Base-by-base conservation (phyloP, 2,888 invertebrate species). In the Erebia epiphron region DNA sequence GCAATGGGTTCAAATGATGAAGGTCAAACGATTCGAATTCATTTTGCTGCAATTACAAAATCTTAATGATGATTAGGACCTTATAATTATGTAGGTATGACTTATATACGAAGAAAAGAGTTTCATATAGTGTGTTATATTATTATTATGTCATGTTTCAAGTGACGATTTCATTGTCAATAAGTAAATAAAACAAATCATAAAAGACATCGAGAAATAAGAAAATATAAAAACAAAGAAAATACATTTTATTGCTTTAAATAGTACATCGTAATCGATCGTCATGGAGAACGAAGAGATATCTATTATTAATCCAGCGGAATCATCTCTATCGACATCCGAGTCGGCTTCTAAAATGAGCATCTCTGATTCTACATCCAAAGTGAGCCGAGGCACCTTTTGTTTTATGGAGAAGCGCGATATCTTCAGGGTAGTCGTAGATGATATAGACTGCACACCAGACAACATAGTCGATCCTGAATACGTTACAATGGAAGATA, bases 401-500 rank as follows among this genome's bases (percentile, higher is more conserved):
- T 80, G 80, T 52, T 85, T 88, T 67, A 86, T 91, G 86, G 83
- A 85, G 16, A 89, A 86, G 46, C 82, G 93, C 46, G 75, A 79
- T 56, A 76, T 75, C 2, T 87, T 82, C 74, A 79, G 78, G 21
- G 85, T 92, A 3, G 75, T 88, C 1, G 75, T 81, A 1, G 82
- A 87, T 18, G 79, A 76, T 5, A 67, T 79, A 0, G 89, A 93
- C 71, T 76, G 83, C 13, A 92, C 92, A 1, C 93, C 93, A 0
- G 88, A 89, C 1, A 80, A 89, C 74, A 83, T 93, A 46, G 74
- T 82, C 1, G 86, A 88, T 68, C 72, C 78, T 0, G 80, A 81
- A 5, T 90, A 80, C 72, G 76, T 85, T n/a, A 83, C 82, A 5
- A 87, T 92, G 87, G 83, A 85, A 14, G 90, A 91, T 3, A 76